Evolutionary conservation across 2,113 vertebrate species (phyloP).

Genomic region (Ahaetulla prasina): DNA sequence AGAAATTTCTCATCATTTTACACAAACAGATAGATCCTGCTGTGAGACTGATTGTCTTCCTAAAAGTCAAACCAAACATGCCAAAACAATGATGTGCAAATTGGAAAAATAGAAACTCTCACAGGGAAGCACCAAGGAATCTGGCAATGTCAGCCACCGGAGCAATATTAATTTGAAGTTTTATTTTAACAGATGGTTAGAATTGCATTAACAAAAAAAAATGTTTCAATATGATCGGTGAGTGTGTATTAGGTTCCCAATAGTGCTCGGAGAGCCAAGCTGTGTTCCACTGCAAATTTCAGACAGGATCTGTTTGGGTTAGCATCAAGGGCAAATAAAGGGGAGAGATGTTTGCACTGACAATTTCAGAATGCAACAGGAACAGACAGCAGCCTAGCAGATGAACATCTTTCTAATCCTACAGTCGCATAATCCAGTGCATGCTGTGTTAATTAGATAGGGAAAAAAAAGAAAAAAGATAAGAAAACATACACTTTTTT

Average conservation of each 20-base stretch:
- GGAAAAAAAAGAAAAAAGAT: not conserved
- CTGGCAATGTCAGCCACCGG: not conserved
- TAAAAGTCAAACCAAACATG: not conserved
- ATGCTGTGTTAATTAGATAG: not conserved
- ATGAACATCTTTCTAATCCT: not conserved
- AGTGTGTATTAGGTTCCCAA: not conserved
- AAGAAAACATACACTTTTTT: not conserved
- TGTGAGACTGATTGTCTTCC: conserved; percentile 3
- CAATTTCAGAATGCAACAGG: not conserved
- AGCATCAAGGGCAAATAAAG: conserved; percentile 1
- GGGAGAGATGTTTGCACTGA: not conserved
- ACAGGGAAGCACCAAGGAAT: conserved; percentile 7
- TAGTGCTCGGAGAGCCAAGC: not conserved
- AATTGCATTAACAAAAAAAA: not conserved
- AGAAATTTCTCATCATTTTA: not conserved
- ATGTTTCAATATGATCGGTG: not conserved
- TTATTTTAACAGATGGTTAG: conserved; percentile 17
- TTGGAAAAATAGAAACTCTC: not conserved
- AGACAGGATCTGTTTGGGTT: conserved; percentile 1
- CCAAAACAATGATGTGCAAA: conserved; percentile 16
- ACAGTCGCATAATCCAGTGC: not conserved
- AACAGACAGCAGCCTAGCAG: not conserved
- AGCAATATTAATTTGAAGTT: conserved; percentile 8
- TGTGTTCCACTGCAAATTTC: not conserved
- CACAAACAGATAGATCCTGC: not conserved